Base-by-base conservation (phyloP, 2,797 vertebrate genomes). In the Gobio occitaniae region DNA sequence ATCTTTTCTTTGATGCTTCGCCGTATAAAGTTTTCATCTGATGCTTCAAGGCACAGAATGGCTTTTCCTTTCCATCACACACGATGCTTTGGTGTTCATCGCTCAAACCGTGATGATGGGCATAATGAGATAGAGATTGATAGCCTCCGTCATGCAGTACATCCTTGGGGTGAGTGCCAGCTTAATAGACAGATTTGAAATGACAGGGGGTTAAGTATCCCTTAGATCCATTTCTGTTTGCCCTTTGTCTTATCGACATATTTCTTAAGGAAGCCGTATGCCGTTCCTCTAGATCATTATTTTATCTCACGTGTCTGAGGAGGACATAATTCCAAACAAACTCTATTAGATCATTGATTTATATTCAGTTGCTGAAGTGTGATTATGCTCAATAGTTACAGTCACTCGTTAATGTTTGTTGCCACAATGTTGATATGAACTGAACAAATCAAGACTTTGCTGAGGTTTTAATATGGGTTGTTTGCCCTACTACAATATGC, bases 191-290 rank as follows among this genome's bases (percentile, higher is more conserved):
- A 80, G 68, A 88, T 86, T 82, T 77, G 48, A 82, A 84, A 84
- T 87, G 84, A 89, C 86, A 86, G 84, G 74, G 77, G 84, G 86
- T 88, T 87, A 87, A 89, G 82, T 77, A 71, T 87, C 84, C 65
- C 84, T 86, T 84, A 75, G 70, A 84, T 77, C 82, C 54, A 75
- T 68, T 82, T 86, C 56, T 80, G 81, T 81, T 82, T 85, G 84
- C 69, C 77, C 78, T 84, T 80, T 84, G 78, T 87, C 68, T 89
- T 84, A 84, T 80, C 76, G 32, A 87, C 78, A 84, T 69, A 77
- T 56, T 78, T 85, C 61, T 54, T 81, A 84, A 77, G 56, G 16
- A 78, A 81, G 78, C 78, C 17, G 63, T 61, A 19, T 54, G 75
- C 72, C 52, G 10, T 84, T 50, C 16, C 78, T 76, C 25, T 38